Percentiles rank a stretch among this genome's conserved stretches.
These are phyloP conservation scores for Pelmatolapia mariae DNA, from an alignment of 2,113 vertebrate species.

Conservation along the genomic window DNA sequence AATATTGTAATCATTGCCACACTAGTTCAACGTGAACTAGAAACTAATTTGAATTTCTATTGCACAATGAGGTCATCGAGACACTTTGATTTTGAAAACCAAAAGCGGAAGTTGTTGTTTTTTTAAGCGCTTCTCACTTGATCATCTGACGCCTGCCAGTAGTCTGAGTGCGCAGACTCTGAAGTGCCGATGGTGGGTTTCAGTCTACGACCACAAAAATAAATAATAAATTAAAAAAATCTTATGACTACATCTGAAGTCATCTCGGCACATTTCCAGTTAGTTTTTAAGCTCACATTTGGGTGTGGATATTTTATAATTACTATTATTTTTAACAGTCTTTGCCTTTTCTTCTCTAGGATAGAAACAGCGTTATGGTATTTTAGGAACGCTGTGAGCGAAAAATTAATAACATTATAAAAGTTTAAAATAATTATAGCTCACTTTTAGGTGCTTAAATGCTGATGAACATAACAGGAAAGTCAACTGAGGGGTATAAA, in stretches of 20 bases:
- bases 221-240: not conserved
- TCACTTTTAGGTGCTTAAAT: not conserved
- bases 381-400: not conserved
- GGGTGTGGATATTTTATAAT: not conserved
- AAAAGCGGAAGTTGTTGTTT: not conserved
- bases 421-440: not conserved
- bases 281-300: not conserved
- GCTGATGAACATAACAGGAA: not conserved
- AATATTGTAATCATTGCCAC: not conserved
- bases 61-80: not conserved
- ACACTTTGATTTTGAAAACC: slow-evolving; percentile 34
- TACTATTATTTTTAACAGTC: not conserved
- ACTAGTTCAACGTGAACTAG: not conserved
- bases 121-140: not conserved
- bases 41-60: not conserved
- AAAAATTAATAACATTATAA: not conserved
- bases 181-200: not conserved
- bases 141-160: not conserved
- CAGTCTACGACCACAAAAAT: not conserved
- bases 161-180: slow-evolving; percentile 17
- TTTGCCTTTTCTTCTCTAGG: not conserved
- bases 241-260: not conserved
- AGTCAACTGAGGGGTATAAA: not conserved
- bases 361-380: not conserved
- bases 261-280: not conserved